A percentile compares a stretch with the other conserved stretches of the same genome.
These are phyloP conservation scores for Arothron firmamentum DNA, from an alignment of 2,113 vertebrate genomes.

Conservation along the genomic window DNA sequence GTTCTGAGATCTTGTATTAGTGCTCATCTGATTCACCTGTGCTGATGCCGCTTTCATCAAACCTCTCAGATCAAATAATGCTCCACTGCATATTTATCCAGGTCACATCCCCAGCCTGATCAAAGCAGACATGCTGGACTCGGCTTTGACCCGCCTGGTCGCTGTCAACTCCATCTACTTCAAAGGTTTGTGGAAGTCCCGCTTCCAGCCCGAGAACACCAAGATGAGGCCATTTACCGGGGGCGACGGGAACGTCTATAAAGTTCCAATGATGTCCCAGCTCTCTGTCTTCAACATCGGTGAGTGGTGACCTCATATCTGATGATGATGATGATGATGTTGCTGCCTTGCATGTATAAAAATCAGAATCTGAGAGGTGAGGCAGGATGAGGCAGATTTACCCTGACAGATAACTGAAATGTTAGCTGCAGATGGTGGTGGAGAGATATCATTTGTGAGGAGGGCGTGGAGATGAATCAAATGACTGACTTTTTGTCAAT, in stretches of 20 bases:
- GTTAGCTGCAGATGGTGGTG: neutral
- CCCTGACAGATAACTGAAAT: neutral
- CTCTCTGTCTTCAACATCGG: slow-evolving; percentile 85
- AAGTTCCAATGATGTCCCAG: slow-evolving; percentile 93
- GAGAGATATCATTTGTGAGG: no score
- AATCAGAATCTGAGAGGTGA: no score
- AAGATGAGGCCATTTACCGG: slow-evolving; percentile 82
- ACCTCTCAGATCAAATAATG: slow-evolving; percentile 4
- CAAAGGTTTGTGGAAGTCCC: slow-evolving; percentile 92
- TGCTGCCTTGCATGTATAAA: no score
- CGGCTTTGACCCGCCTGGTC: slow-evolving; percentile 80
- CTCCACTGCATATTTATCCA: slow-evolving; percentile 54
- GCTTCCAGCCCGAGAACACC: slow-evolving; percentile 87
- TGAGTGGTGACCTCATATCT: slow-evolving; percentile 64
- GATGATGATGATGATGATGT: neutral
- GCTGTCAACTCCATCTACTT: slow-evolving; percentile 90
- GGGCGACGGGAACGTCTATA: slow-evolving; percentile 79
- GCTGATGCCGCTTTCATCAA: neutral
- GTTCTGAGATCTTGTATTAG: neutral
- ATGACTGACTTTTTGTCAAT: no score
- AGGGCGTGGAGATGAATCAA: no score
- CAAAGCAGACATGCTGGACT: slow-evolving; percentile 79
- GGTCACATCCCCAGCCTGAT: slow-evolving; percentile 88
- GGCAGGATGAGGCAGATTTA: neutral
- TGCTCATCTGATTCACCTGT: slow-evolving; percentile 3